These are phyloP conservation scores for Elmis aenea DNA, from an alignment of 2,888 invertebrate species.

Conservation along the genomic window DNA sequence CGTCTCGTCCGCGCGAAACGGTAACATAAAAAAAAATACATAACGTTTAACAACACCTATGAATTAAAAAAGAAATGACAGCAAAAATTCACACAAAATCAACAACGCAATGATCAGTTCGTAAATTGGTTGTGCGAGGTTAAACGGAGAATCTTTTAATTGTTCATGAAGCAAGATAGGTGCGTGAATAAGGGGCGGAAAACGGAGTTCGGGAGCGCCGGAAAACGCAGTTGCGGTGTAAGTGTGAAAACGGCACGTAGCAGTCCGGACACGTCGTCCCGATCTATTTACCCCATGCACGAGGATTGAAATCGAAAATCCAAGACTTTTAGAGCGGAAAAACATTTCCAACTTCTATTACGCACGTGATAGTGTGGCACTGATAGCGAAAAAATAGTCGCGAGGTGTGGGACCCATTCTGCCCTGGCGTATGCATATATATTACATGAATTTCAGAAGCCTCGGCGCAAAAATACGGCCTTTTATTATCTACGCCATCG, in stretches of 20 bases:
- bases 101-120: no score
- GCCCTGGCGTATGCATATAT: constrained; percentile 32
- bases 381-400: constrained; percentile 33
- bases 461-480: neutral
- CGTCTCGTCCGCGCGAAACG: no score
- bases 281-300: constrained; percentile 39
- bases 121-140: no score
- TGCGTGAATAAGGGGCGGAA: no score
- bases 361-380: constrained; percentile 26
- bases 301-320: constrained; percentile 41
- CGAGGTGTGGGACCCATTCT: constrained; percentile 25
- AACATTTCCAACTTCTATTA: constrained; percentile 27
- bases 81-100: no score
- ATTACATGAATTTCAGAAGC: constrained; percentile 25
- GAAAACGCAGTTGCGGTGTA: constrained; percentile 18
- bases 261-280: constrained; percentile 33
- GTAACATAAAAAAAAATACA: no score
- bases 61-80: no score
- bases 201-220: no score
- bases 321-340: constrained; percentile 26
- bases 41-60: no score
- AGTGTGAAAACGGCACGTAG: constrained; percentile 21
- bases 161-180: no score
- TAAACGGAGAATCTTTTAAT: no score
- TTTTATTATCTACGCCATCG: constrained; percentile 10